Evolutionary conservation across 2,888 invertebrate species (phyloP).

Genomic region (Thereva unica): DNA sequence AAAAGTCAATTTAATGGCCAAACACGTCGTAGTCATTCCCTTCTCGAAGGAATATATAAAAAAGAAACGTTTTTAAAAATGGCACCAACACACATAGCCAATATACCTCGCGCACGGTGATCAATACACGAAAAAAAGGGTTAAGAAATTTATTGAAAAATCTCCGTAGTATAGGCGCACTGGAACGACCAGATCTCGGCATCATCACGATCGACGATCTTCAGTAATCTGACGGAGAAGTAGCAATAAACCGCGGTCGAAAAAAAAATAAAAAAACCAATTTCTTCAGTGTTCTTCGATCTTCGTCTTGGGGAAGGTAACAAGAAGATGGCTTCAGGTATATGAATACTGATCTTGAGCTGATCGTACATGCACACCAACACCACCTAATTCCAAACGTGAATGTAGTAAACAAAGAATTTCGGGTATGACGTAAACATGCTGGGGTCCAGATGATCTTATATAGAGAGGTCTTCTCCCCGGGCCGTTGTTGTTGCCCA

Average conservation of each 20-base stretch:
- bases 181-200: too few relatives aligned
- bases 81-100: neutral
- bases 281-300: too few relatives aligned
- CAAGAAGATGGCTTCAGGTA: too few relatives aligned
- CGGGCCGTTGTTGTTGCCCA: constrained; percentile 16
- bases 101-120: neutral
- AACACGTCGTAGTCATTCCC: constrained; percentile 15
- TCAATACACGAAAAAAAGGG: constrained; percentile 6
- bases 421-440: constrained; percentile 22
- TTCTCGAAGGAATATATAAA: constrained; percentile 4
- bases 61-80: constrained; percentile 6
- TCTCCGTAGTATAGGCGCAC: neutral
- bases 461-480: neutral
- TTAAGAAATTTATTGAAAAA: neutral
- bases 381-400: neutral
- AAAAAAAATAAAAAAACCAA: too few relatives aligned
- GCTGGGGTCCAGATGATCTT: neutral
- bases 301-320: too few relatives aligned
- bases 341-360: neutral
- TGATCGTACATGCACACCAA: constrained; percentile 1
- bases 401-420: neutral
- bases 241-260: too few relatives aligned
- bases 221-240: too few relatives aligned
- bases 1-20: constrained; percentile 14
- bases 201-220: too few relatives aligned